Percentiles rank a stretch among this genome's conserved stretches.
These are phyloP conservation scores for Scopus umbretta DNA, from an alignment of 2,113 vertebrate genomes.

Conservation along the genomic window DNA sequence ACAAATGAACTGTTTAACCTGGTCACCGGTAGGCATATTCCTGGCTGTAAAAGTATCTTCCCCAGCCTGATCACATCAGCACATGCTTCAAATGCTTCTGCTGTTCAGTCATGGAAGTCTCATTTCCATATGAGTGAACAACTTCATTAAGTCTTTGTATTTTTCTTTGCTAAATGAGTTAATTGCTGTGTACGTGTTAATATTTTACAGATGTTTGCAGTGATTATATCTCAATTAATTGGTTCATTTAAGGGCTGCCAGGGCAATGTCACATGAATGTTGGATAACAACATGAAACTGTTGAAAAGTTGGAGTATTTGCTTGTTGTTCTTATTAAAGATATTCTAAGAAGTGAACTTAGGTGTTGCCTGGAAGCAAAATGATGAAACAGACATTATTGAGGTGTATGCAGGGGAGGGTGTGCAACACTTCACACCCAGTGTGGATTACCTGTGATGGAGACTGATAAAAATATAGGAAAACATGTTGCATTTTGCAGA, in stretches of 20 bases:
- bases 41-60: background rate
- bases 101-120: background rate
- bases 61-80: background rate
- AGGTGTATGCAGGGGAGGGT: background rate
- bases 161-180: constrained; percentile 23
- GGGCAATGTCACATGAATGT: background rate
- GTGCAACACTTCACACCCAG: background rate
- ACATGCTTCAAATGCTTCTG: background rate
- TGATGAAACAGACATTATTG: background rate
- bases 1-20: background rate
- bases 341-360: background rate
- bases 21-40: background rate
- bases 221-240: constrained; percentile 28
- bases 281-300: background rate
- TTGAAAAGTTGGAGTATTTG: background rate
- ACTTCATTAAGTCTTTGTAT: background rate
- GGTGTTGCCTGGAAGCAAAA: background rate
- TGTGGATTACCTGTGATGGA: background rate
- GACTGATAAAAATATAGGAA: background rate
- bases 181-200: constrained; percentile 19
- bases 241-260: background rate
- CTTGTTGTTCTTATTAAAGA: background rate
- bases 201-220: constrained; percentile 35
- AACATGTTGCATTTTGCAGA: background rate
- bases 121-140: background rate